Evolutionary conservation across 2,888 invertebrate species (phyloP), one percentile per base, ranked within the genome.

Genomic region (Acrobasis suavella): DNA sequence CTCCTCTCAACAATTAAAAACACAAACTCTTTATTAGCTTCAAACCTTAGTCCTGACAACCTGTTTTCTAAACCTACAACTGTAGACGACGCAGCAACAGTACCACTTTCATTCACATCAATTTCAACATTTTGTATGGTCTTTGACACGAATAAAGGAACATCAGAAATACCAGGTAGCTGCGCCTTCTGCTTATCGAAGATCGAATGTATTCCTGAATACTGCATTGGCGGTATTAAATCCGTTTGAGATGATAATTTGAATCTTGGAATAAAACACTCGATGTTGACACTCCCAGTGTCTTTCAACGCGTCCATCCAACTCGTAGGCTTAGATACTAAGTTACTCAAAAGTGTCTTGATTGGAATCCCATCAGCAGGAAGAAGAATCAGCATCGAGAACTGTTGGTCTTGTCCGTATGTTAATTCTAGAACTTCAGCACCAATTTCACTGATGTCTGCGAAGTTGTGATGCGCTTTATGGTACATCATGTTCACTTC

Each of bases 401-500:
- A 92, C 60, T 93, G 91, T 65, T 94, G 91, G 15, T 81, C 93
- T 54, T 90, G 87, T 62, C 95, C 95, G 72, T 96, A 96, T 0
- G 95, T 94, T 78, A 96, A 83, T 78, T 96, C 95, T 1, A 96
- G 77, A 0, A 95, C 93, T 76, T 94, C 93, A 9, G 94, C 94
- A 51, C 93, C 93, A 42, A 96, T 81, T 56, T 91, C 86, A 3
- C 86, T 83, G 0, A 94, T 86, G 62, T 93, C 89, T 1, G 90
- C 89, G 55, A 93, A 93, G 2, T 93, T 91, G 69, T 94, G 95
- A 9, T 93, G 83, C 0, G 93, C 94, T 72, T 93, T 92, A 66
- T 94, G 94, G 65, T 93, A 93, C 96, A 97, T 97, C 96, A 97
- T 96, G 63, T 95, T 93, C 0, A 96, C 95, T 46, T 92, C 78